Conservation (phyloP, 2,888 invertebrate species). For the Eristalis tenax region DNA sequence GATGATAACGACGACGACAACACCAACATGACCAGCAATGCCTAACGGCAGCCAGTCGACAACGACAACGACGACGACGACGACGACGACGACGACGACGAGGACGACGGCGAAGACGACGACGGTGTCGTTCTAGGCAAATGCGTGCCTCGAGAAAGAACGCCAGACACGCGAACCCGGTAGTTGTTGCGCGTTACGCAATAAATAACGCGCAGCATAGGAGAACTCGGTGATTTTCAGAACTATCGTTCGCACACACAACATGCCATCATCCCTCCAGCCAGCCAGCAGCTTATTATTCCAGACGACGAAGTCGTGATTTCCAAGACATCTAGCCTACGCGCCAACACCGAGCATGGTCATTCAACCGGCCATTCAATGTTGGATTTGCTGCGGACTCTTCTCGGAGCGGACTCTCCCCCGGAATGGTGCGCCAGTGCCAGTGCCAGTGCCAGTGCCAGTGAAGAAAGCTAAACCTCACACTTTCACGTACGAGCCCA, state of each 20-base stretch:
- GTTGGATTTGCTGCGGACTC: conserved; percentile 50
- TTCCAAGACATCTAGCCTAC: conserved; percentile 59
- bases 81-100: no score
- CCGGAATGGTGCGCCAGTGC: background rate
- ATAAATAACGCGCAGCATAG: conserved; percentile 68
- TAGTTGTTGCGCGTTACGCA: conserved; percentile 62
- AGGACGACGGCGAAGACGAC: background rate
- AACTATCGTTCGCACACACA: conserved; percentile 33
- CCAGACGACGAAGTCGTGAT: conserved; percentile 63
- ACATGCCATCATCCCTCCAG: conserved; percentile 11
- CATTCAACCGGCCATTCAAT: conserved; percentile 59
- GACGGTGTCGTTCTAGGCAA: conserved; percentile 21
- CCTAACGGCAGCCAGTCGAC: conserved; percentile 15
- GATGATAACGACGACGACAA: background rate
- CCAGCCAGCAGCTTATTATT: conserved; percentile 60
- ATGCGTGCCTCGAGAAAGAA: conserved; percentile 39
- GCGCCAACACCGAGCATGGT: conserved; percentile 37
- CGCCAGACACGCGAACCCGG: conserved; percentile 67
- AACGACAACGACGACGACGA: conserved; percentile 5
- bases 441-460: background rate
- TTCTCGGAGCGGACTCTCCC: conserved; percentile 51
- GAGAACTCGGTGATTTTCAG: conserved; percentile 45
- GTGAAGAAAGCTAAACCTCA: conserved; percentile 68
- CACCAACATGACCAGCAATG: background rate
- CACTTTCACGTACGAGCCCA: conserved; percentile 66